A percentile compares a stretch with the other conserved stretches of the same genome.
phyloP scores from a whole-genome alignment of 2,113 vertebrate species.

The Ptilorrhoa leucosticta region DNA sequence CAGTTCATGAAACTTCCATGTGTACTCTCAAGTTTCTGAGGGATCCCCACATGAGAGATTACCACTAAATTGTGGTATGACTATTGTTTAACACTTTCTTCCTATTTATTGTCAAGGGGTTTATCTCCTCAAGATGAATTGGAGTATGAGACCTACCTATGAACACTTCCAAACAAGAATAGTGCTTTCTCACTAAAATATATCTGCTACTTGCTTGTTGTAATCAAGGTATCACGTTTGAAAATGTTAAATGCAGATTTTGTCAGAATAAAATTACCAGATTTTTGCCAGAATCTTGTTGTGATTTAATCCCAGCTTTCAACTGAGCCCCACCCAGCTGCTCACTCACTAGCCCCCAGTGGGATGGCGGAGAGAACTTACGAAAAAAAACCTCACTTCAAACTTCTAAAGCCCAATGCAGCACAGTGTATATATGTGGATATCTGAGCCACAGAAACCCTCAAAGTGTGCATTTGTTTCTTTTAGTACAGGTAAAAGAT shows the following conservation, averaged over 20 bases:
- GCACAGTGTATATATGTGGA: not conserved
- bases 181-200: not conserved
- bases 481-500: not conserved
- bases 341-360: not conserved
- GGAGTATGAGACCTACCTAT: not conserved
- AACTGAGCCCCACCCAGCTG: not conserved
- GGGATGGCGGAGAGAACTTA: not conserved
- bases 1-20: not conserved
- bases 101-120: not conserved
- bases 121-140: not conserved
- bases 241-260: not conserved
- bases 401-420: not conserved
- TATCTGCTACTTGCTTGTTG: not conserved
- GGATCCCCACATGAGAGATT: not conserved
- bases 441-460: not conserved
- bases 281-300: not conserved
- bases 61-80: not conserved
- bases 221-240: not conserved
- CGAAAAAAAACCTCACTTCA: fast-evolving
- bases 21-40: not conserved
- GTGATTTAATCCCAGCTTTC: not conserved
- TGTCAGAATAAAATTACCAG: not conserved
- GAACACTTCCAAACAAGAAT: not conserved
- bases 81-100: not conserved
- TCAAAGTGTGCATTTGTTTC: not conserved